A percentile compares a stretch with the other conserved stretches of the same genome.
Evolutionary conservation across 2,888 invertebrate genomes (phyloP).

Genomic region (Nasonia oneida): DNA sequence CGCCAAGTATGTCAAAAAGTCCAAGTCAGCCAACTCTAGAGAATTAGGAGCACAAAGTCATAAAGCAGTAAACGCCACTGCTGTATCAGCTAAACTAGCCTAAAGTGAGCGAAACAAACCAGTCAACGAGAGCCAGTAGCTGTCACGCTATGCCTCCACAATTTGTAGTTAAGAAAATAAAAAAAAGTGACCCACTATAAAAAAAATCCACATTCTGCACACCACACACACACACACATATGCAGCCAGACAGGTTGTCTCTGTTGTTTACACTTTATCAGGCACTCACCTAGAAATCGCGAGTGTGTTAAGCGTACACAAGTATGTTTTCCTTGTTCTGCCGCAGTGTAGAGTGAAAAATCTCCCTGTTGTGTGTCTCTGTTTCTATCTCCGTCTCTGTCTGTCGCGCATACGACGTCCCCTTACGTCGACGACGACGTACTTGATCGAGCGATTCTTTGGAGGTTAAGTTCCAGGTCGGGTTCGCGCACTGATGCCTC

Average conservation of each 20-base stretch:
- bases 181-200: background rate
- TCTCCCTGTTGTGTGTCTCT: background rate
- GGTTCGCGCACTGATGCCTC: background rate
- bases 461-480: slow-evolving; percentile 16
- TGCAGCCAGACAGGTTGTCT: background rate
- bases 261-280: slow-evolving; percentile 37
- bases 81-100: background rate
- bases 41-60: background rate
- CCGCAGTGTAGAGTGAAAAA: background rate
- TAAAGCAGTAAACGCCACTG: background rate
- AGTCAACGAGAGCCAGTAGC: background rate
- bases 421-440: slow-evolving; percentile 16
- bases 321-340: background rate
- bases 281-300: slow-evolving; percentile 47
- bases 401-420: background rate
- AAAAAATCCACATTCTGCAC: background rate
- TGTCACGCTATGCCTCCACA: background rate
- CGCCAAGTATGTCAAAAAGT: background rate
- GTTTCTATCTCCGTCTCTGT: background rate
- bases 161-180: background rate
- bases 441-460: background rate
- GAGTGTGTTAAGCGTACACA: background rate
- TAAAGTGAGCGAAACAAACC: slow-evolving; percentile 1
- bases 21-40: background rate
- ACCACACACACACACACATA: background rate